phyloP scores from a whole-genome alignment of 2,888 invertebrate species.

The Nymphalis c-album region DNA sequence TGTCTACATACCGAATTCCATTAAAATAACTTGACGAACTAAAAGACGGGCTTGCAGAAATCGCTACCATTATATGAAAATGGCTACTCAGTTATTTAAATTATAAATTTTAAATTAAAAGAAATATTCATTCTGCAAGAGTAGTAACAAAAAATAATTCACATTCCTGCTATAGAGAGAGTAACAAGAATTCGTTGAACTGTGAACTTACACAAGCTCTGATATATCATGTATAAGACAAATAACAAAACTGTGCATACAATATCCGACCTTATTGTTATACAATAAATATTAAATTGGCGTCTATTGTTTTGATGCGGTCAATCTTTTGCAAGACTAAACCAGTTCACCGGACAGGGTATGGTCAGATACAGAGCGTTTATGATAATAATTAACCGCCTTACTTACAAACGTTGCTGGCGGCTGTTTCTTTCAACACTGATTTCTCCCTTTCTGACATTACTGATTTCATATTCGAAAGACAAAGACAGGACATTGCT shows the following conservation, averaged over 20 bases:
- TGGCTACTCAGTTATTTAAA: too few relatives aligned
- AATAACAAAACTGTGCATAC: neutral
- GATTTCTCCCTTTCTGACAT: neutral
- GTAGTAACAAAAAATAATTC: neutral
- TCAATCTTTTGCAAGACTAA: slow-evolving; percentile 3
- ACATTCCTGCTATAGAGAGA: slow-evolving; percentile 1
- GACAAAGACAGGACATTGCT: too few relatives aligned
- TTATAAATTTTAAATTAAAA: neutral
- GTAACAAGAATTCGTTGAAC: slow-evolving; percentile 11
- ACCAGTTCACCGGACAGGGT: neutral
- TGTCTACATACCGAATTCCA: too few relatives aligned
- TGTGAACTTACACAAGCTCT: slow-evolving; percentile 9
- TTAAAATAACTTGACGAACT: too few relatives aligned
- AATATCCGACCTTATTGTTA: slow-evolving; percentile 1
- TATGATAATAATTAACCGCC: neutral
- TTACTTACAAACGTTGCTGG: neutral
- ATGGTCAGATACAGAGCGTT: neutral
- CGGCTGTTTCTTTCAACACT: too few relatives aligned
- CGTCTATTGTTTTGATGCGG: slow-evolving; percentile 6
- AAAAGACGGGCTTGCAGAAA: neutral
- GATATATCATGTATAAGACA: neutral
- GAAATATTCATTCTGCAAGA: neutral
- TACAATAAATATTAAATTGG: neutral
- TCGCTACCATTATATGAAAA: neutral
- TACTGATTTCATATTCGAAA: neutral